Evolutionary conservation across 1,140 invertebrate species (phyloP).

Genomic region (Nilaparvata lugens): DNA sequence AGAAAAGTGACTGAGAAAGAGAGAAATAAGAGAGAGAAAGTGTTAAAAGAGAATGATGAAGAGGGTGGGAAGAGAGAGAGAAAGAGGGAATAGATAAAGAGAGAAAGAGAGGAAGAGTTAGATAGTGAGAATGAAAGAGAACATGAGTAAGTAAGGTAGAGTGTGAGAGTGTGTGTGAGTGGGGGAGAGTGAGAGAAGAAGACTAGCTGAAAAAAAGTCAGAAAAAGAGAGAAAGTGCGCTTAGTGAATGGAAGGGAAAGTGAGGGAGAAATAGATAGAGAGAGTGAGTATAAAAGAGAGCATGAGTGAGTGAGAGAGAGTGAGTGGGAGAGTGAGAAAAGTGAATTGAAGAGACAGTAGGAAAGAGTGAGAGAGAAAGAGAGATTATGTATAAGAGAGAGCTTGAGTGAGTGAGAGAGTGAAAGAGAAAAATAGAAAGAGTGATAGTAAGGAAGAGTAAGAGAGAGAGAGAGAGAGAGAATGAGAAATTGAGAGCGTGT

Average conservation of each 20-base stretch:
- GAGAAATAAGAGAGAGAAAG: no score
- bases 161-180: not conserved
- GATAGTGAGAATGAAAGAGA: no score
- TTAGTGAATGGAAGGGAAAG: not conserved
- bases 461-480: not conserved
- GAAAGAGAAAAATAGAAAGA: not conserved
- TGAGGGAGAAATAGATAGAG: not conserved
- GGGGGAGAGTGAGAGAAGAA: no score
- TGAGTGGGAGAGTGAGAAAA: conserved; percentile 5
- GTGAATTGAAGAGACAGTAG: not conserved
- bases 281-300: not conserved
- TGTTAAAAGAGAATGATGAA: no score
- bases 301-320: not conserved
- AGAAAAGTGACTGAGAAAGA: no score
- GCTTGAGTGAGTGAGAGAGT: conserved; percentile 4
- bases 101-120: no score
- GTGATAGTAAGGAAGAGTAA: not conserved
- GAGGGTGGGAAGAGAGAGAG: no score
- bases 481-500: not conserved
- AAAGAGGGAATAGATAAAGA: no score
- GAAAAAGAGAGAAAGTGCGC: no score
- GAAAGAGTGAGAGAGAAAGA: not conserved
- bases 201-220: no score
- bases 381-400: not conserved
- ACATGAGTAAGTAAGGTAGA: not conserved